phyloP scores from a whole-genome alignment of 2,888 invertebrate genomes.

The Teleiodes luculella region DNA sequence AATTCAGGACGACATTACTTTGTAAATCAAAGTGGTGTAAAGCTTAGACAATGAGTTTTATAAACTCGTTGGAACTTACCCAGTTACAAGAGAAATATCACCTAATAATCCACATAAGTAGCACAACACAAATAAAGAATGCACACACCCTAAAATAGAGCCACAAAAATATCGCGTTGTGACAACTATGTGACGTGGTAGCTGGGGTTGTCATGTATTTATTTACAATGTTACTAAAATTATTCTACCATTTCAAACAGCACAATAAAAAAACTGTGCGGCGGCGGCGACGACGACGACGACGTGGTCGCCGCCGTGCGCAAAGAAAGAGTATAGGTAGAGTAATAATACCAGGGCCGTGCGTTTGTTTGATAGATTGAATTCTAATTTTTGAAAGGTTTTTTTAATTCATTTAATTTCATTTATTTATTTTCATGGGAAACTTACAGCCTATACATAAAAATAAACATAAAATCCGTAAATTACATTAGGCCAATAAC shows the following conservation, averaged over 20 bases:
- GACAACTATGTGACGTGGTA: slow-evolving; percentile 79
- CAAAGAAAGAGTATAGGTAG: no score
- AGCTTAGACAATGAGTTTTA: slow-evolving; percentile 14
- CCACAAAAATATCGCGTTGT: slow-evolving; percentile 78
- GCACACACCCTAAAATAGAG: slow-evolving; percentile 76
- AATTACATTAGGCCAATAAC: no score
- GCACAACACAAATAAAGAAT: slow-evolving; percentile 77
- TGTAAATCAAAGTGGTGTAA: slow-evolving; percentile 23
- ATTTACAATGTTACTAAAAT: slow-evolving; percentile 6
- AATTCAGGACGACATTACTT: slow-evolving; percentile 28
- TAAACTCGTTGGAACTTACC: slow-evolving; percentile 49
- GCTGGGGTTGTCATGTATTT: slow-evolving; percentile 48
- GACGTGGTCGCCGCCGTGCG: no score
- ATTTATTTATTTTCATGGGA: no score
- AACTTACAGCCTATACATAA: no score
- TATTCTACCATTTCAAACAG: neutral
- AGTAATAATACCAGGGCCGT: no score
- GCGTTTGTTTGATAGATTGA: no score
- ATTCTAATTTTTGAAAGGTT: no score
- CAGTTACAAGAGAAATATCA: slow-evolving; percentile 71
- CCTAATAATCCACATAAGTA: slow-evolving; percentile 78
- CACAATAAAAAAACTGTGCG: no score
- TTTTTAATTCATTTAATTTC: no score
- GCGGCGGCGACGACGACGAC: no score
- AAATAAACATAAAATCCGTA: no score